Base-by-base conservation (phyloP, 2,113 vertebrate species). In the Todiramphus saurophagus region DNA sequence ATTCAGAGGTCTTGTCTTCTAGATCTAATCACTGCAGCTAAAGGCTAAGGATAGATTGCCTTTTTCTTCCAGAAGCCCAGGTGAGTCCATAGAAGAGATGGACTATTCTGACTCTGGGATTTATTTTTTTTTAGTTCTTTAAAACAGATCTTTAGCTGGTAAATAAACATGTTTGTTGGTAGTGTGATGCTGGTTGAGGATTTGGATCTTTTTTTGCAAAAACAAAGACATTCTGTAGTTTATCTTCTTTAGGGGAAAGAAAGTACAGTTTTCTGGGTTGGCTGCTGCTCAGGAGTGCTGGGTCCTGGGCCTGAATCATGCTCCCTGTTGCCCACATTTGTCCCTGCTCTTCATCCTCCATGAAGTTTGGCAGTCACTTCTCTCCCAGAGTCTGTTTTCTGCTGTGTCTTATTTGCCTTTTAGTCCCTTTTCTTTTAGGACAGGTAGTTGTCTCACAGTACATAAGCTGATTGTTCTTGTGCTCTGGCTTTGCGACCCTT, bases 291-390 rank as follows among this genome's bases (percentile, higher is more conserved):
- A 16, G 35, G 24, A 44, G 50, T 55, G 16, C 66, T 69, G 37
- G 23, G 14, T 58, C 28, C 31, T 73, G 41, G 7, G 5, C 15
- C 41, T 51, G 48, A 67, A 13, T 51, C 44, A 1, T 1, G 0
- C 25, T 76, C 53, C 56, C n/a, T 44, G 11, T 43, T 66, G 16
- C 30, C 70, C 46, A 13, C 8, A 2, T 5, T 12, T 3, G 2
- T 46, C 43, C 51, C 48, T 53, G 53, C 3, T 84, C n/a, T 41
- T 60, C 20, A 28, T 24, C 14, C 31, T 74, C 16, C 18, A 4
- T 4, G 6, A 28, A 39, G 25, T n/a, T 10, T 10, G 11, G 31
- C 67, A 27, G 11, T 24, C 0, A 0, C 0, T 69, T 70, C 43
- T 58, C n/a, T 62, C n/a, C 50, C 46, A 0, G 0, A 31, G 7